Evolutionary conservation across 2,797 vertebrate species (phyloP).

Genomic region (Parauchenoglanis punctatus): DNA sequence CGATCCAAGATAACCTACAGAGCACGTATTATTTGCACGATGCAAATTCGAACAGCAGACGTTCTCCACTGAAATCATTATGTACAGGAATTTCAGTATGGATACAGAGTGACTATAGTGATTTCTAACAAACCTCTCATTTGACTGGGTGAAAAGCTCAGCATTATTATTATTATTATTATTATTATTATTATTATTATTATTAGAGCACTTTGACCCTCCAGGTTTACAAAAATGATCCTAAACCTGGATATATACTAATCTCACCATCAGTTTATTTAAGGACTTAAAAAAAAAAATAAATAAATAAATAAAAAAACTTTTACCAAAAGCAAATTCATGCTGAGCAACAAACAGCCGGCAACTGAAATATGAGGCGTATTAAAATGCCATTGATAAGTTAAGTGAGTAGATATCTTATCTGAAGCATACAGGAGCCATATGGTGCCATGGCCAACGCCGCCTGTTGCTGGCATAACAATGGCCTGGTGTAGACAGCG

Average conservation of each 20-base stretch:
- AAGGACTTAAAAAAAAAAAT: background rate
- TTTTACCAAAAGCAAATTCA: conserved; percentile 22
- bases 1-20: background rate
- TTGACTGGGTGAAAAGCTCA: background rate
- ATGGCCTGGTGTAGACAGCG: conserved; percentile 73
- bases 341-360: conserved; percentile 59
- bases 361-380: conserved; percentile 78
- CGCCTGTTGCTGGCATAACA: conserved; percentile 83
- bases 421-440: conserved; percentile 82
- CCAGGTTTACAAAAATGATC: background rate
- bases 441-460: conserved; percentile 78
- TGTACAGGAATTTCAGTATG: background rate
- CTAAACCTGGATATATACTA: background rate
- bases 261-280: background rate
- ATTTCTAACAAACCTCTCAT: background rate
- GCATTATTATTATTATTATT: background rate
- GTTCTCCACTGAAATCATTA: background rate
- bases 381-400: conserved; percentile 81
- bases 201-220: background rate
- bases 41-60: conserved; percentile 1
- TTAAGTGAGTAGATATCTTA: conserved; percentile 83
- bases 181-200: background rate
- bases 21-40: background rate
- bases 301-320: background rate
- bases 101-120: background rate